Evolutionary conservation across 2,888 invertebrate species (phyloP).

Genomic region (Lobophora halterata): DNA sequence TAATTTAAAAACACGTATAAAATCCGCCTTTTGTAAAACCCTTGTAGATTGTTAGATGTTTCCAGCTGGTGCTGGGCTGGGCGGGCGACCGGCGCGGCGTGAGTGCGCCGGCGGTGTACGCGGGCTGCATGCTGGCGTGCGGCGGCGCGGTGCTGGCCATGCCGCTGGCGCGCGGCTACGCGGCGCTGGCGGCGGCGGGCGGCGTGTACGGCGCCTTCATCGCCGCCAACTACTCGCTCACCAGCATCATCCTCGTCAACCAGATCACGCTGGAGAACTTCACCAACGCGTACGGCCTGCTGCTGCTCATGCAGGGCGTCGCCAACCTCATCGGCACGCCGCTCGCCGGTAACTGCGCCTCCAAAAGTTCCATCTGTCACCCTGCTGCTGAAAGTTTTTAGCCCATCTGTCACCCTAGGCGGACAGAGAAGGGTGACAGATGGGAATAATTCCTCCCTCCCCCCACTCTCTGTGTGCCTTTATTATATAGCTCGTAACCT

Average conservation of each 20-base stretch:
- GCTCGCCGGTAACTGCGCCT: constrained; percentile 88
- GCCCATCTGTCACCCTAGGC: too few species aligned
- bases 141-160: constrained; percentile 84
- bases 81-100: constrained; percentile 91
- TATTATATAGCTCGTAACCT: too few species aligned
- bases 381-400: too few species aligned
- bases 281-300: constrained; percentile 93
- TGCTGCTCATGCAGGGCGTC: constrained; percentile 93
- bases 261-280: constrained; percentile 94
- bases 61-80: constrained; percentile 91
- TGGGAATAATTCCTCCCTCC: too few species aligned
- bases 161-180: constrained; percentile 82
- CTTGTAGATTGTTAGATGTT: constrained; percentile 20
- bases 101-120: constrained; percentile 90
- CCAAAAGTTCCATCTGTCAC: too few species aligned
- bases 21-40: too few species aligned
- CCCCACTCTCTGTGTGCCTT: too few species aligned
- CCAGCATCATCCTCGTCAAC: constrained; percentile 94
- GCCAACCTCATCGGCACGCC: constrained; percentile 95
- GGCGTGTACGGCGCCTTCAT: constrained; percentile 94
- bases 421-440: too few species aligned
- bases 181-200: constrained; percentile 81
- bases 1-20: too few species aligned
- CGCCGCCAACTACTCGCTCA: constrained; percentile 95
- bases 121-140: constrained; percentile 87